Conservation (phyloP, 2,113 vertebrate species). For the Chitala chitala region DNA sequence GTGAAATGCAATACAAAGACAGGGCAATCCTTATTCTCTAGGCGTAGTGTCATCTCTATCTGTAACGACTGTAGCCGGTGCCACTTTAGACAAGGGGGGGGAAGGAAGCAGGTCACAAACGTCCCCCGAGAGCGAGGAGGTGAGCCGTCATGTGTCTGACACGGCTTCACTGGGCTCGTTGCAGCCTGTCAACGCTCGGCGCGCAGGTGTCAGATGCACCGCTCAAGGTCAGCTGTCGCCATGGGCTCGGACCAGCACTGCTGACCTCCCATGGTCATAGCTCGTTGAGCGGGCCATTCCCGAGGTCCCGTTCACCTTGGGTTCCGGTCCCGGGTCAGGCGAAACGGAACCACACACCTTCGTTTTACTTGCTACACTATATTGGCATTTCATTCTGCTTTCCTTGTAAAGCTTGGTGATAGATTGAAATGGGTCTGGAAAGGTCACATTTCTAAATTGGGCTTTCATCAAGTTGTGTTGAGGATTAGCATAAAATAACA, state of each 20-base stretch:
- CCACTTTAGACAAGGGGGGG: neutral
- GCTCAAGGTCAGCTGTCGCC: neutral
- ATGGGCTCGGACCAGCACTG: neutral
- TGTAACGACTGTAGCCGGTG: neutral
- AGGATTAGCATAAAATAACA: conserved; percentile 22
- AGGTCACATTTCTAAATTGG: conserved; percentile 5
- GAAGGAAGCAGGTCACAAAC: neutral
- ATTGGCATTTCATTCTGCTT: neutral
- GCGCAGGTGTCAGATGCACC: neutral
- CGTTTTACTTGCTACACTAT: neutral
- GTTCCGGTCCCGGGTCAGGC: neutral
- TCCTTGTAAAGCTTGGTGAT: neutral
- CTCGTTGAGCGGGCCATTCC: neutral
- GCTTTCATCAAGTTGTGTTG: neutral
- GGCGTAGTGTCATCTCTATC: neutral
- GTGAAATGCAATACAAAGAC: neutral
- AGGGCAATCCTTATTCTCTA: neutral
- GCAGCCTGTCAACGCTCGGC: neutral
- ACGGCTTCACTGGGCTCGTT: neutral
- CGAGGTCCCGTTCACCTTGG: neutral
- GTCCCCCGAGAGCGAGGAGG: neutral
- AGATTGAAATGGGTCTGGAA: conserved; percentile 11
- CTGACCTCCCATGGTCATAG: neutral
- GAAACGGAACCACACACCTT: neutral
- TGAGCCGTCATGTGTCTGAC: neutral